These are phyloP conservation scores for Pterois miles DNA, from an alignment of 2,797 vertebrate species.

Conservation along the genomic window DNA sequence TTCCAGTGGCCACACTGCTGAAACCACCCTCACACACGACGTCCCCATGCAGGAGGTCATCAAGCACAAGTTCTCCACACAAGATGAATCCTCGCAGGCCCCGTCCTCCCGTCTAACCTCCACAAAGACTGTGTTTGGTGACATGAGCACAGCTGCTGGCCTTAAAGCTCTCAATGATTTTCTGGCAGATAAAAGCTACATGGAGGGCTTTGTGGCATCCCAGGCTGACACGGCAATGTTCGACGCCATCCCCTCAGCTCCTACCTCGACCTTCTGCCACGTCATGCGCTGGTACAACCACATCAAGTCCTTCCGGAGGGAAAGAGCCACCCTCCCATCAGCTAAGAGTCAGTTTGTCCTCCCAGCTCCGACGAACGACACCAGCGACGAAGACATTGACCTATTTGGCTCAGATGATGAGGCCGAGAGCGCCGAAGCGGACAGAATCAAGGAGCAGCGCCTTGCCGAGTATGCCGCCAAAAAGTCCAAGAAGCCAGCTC, in stretches of 20 bases:
- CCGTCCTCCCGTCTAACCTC: constrained; percentile 10
- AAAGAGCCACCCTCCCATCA: constrained; percentile 85
- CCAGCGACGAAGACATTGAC: constrained; percentile 87
- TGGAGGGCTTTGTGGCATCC: constrained; percentile 90
- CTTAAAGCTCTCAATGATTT: constrained; percentile 91
- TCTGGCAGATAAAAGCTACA: constrained; percentile 92
- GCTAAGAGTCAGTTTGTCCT: constrained; percentile 88
- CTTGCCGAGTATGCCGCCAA: constrained; percentile 93
- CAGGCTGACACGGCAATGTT: constrained; percentile 91
- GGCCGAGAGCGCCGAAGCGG: constrained; percentile 88
- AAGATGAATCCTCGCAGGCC: neutral
- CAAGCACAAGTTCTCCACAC: constrained; percentile 34
- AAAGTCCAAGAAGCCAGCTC: constrained; percentile 92
- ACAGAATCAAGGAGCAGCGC: constrained; percentile 88
- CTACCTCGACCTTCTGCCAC: constrained; percentile 87
- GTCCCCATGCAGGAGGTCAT: constrained; percentile 68
- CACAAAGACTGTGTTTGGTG: constrained; percentile 90
- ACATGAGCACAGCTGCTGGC: constrained; percentile 87
- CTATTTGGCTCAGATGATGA: constrained; percentile 95
- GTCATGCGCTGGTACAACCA: constrained; percentile 96
- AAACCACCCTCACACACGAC: constrained; percentile 62
- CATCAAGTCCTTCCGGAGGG: constrained; percentile 90
- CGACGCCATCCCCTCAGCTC: constrained; percentile 86
- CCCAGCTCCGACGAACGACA: constrained; percentile 72
- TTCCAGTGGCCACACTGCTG: constrained; percentile 77